Evolutionary conservation across 2,888 invertebrate species (phyloP).

Genomic region (Drosophila pseudotalamancana): DNA sequence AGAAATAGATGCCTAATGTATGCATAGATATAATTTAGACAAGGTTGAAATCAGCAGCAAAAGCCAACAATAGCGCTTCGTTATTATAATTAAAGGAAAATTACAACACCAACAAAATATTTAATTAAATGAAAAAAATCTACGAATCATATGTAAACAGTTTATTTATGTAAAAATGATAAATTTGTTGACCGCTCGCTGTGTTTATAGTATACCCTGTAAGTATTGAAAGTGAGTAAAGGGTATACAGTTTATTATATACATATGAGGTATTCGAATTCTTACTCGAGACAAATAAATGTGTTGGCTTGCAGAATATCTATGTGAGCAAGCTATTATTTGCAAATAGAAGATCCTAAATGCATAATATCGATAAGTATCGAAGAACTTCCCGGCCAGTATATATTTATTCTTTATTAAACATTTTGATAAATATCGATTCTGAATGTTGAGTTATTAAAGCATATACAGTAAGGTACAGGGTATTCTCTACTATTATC

Average conservation of each 20-base stretch:
- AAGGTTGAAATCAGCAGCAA: conserved; percentile 50
- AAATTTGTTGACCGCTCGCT: conserved; percentile 17
- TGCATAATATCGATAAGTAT: too few relatives aligned
- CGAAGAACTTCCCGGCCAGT: too few relatives aligned
- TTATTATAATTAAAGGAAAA: conserved; percentile 46
- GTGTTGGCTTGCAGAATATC: not conserved
- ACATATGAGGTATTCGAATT: too few relatives aligned
- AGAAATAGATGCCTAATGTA: conserved; percentile 48
- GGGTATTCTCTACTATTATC: not conserved
- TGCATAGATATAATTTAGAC: conserved; percentile 39
- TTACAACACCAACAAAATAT: conserved; percentile 17
- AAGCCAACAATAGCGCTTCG: conserved; percentile 62
- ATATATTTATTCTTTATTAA: too few relatives aligned
- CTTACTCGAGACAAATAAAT: too few relatives aligned
- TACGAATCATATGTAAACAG: conserved; percentile 50
- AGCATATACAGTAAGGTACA: not conserved
- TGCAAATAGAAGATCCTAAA: too few relatives aligned
- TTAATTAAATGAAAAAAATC: conserved; percentile 18
- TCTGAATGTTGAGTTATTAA: not conserved
- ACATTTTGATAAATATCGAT: too few relatives aligned
- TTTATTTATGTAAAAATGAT: conserved; percentile 52
- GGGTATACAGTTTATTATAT: too few relatives aligned
- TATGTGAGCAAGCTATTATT: too few relatives aligned
- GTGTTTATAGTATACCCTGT: not conserved
- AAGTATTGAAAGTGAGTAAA: too few relatives aligned